phyloP scores from a whole-genome alignment of 2,797 vertebrate species.

The Melanotaenia maccullochi region DNA sequence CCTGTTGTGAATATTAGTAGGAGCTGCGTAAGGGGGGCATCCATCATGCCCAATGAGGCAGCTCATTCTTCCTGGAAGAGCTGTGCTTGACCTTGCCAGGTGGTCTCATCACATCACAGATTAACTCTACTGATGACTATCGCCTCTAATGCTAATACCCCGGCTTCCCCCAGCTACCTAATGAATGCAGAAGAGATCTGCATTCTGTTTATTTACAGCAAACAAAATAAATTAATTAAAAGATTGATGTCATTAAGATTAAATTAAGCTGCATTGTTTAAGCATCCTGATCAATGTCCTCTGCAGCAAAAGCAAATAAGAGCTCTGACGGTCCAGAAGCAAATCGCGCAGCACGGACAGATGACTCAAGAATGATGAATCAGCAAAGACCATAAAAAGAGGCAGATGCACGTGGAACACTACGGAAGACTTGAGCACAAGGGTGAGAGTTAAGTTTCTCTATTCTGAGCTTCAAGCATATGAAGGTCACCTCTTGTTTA shows the following conservation, averaged over 20 bases:
- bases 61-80: constrained; percentile 38
- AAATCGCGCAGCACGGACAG: constrained; percentile 54
- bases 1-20: constrained; percentile 25
- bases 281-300: constrained; percentile 42
- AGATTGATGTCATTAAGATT: constrained; percentile 51
- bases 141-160: constrained; percentile 52
- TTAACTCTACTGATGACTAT: constrained; percentile 67
- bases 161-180: constrained; percentile 15
- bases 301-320: constrained; percentile 5
- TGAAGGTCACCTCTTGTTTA: constrained; percentile 76
- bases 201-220: constrained; percentile 31
- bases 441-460: constrained; percentile 69
- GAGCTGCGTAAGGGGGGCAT: constrained; percentile 17
- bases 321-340: constrained; percentile 19
- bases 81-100: constrained; percentile 67
- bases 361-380: constrained; percentile 65
- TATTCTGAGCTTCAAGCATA: constrained; percentile 66
- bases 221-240: not conserved
- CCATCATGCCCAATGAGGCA: constrained; percentile 51
- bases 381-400: constrained; percentile 43
- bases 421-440: constrained; percentile 48
- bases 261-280: constrained; percentile 35
- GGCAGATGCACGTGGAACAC: constrained; percentile 28
- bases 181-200: constrained; percentile 20
- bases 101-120: constrained; percentile 66